Conservation (phyloP, 2,113 vertebrate genomes). For the Camelus dromedarius region DNA sequence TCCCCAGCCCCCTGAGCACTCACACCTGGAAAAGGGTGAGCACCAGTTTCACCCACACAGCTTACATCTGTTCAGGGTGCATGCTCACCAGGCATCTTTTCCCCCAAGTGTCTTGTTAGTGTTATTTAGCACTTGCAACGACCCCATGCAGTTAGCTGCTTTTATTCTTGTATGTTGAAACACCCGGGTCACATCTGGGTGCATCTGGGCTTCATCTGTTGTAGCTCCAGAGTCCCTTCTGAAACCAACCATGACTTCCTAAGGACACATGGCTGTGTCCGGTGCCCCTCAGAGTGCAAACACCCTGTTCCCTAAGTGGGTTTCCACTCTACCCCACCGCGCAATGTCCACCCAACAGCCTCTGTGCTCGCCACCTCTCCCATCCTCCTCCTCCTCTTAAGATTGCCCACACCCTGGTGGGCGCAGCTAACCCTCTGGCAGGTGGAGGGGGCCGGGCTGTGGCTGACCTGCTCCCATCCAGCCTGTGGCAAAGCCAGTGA, state of each 20-base stretch:
- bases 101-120: not conserved
- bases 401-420: fast-evolving
- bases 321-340: not conserved
- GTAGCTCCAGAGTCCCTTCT: not conserved
- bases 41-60: not conserved
- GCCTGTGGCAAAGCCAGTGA: not conserved
- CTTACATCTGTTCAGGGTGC: not conserved
- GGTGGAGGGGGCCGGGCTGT: not conserved
- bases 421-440: not conserved
- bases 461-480: not conserved
- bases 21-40: not conserved
- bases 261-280: not conserved
- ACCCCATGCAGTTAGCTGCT: not conserved
- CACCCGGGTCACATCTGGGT: not conserved
- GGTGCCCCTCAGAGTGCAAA: not conserved
- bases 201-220: not conserved
- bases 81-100: not conserved
- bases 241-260: not conserved
- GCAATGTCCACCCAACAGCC: not conserved
- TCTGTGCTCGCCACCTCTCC: not conserved
- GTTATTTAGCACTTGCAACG: not conserved
- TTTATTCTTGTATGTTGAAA: not conserved
- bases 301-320: too few species aligned
- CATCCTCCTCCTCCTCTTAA: not conserved
- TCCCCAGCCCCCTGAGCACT: fast-evolving